Conservation (phyloP, 2,113 vertebrate genomes). For the Sisor rabdophorus region DNA sequence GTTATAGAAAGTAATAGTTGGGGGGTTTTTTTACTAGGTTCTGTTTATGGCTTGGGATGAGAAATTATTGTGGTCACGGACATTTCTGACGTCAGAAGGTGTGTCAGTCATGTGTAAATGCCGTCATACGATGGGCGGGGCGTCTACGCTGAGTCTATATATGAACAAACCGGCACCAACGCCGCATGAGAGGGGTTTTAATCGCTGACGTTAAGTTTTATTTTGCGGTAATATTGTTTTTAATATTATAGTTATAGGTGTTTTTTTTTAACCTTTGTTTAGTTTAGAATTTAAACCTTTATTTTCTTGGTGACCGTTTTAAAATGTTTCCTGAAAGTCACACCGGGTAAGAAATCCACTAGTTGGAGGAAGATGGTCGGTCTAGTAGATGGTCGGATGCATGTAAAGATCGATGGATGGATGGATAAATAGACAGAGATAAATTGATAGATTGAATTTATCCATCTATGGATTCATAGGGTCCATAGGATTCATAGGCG, state of each 20-base stretch:
- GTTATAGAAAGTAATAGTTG: too few species aligned
- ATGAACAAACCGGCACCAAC: neutral
- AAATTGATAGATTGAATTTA: too few species aligned
- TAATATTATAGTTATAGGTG: neutral
- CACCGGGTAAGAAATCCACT: constrained; percentile 55
- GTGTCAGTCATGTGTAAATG: neutral
- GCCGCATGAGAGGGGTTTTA: neutral
- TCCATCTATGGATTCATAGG: too few species aligned
- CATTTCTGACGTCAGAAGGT: neutral
- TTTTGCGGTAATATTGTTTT: neutral
- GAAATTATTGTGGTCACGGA: neutral
- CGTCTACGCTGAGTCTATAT: neutral
- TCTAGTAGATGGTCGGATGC: too few species aligned
- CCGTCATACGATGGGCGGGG: neutral
- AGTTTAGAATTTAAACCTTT: neutral
- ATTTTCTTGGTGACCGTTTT: neutral
- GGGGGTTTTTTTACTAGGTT: neutral
- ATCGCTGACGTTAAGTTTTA: accelerated
- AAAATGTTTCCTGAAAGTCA: constrained; percentile 67
- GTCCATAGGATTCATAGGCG: too few species aligned
- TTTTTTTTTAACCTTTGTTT: neutral
- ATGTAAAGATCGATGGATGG: too few species aligned
- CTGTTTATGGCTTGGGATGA: neutral
- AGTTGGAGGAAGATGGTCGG: too few species aligned
- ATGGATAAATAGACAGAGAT: too few species aligned